A percentile compares a stretch with the other conserved stretches of the same genome.
These are phyloP conservation scores for Scyliorhinus canicula DNA, from an alignment of 2,797 vertebrate species.

Conservation along the genomic window DNA sequence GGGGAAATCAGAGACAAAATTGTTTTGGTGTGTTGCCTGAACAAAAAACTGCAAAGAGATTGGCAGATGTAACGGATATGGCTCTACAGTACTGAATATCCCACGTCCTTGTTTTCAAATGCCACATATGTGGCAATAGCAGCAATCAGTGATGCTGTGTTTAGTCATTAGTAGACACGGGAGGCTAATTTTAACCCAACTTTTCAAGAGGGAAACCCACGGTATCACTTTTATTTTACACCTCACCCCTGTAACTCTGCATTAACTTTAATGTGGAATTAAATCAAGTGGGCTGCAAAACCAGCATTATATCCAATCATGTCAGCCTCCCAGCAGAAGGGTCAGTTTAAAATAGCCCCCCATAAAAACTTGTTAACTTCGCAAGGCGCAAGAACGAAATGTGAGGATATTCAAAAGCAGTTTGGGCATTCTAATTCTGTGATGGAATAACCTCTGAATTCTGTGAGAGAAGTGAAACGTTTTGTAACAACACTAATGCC, in stretches of 20 bases:
- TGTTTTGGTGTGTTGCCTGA: not conserved
- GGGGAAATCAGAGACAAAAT: not conserved
- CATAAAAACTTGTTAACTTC: not conserved
- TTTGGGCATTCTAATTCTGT: not conserved
- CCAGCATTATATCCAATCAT: not conserved
- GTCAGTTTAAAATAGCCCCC: not conserved
- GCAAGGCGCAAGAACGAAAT: not conserved
- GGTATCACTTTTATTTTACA: not conserved
- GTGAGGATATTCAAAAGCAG: not conserved
- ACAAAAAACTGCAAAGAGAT: not conserved
- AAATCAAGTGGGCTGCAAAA: not conserved
- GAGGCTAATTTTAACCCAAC: not conserved
- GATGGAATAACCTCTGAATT: not conserved
- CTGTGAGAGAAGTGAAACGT: not conserved
- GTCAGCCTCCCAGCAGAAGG: not conserved
- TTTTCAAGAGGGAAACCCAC: not conserved
- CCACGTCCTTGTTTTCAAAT: not conserved
- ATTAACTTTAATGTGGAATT: not conserved
- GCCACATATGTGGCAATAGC: not conserved
- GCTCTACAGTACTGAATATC: not conserved
- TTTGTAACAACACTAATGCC: not conserved
- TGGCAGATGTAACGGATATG: not conserved
- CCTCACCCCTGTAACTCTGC: not conserved
- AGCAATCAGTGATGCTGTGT: not conserved
- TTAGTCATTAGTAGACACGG: not conserved